These are phyloP conservation scores for Mormyrus hasselquistii DNA, from an alignment of 2,797 vertebrate species.

Conservation along the genomic window DNA sequence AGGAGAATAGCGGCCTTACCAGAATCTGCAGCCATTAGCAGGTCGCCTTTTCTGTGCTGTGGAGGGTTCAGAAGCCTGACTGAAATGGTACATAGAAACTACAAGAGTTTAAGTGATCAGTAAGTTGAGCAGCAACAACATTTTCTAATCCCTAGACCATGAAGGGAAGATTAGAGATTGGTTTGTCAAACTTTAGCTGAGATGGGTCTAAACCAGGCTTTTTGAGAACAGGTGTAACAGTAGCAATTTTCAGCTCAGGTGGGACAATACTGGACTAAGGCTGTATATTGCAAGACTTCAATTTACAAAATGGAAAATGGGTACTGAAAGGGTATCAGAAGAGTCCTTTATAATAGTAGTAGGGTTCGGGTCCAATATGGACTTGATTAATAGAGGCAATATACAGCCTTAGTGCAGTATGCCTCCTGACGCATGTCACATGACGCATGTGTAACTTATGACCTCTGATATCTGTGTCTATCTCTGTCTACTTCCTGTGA, in stretches of 20 bases:
- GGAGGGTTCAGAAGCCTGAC: background rate
- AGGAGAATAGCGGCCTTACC: background rate
- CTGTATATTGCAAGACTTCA: background rate
- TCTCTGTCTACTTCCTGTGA: background rate
- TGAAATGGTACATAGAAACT: background rate
- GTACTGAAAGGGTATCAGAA: background rate
- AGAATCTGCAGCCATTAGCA: background rate
- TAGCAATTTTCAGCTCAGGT: background rate
- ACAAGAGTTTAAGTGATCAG: background rate
- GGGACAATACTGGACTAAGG: background rate
- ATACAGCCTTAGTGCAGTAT: background rate
- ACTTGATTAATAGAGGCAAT: background rate
- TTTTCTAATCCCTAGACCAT: background rate
- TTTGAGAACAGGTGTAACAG: background rate
- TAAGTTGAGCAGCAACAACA: background rate
- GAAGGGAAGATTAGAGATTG: background rate
- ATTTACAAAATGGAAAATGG: background rate
- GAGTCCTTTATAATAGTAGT: background rate
- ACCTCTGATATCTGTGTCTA: background rate
- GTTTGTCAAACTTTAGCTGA: background rate
- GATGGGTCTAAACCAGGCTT: background rate
- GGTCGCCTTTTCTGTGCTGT: background rate
- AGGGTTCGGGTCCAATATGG: too few relatives aligned
- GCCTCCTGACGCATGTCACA: background rate
- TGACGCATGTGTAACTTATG: background rate